phyloP scores from a whole-genome alignment of 2,888 invertebrate genomes.

The Ametastegia equiseti region DNA sequence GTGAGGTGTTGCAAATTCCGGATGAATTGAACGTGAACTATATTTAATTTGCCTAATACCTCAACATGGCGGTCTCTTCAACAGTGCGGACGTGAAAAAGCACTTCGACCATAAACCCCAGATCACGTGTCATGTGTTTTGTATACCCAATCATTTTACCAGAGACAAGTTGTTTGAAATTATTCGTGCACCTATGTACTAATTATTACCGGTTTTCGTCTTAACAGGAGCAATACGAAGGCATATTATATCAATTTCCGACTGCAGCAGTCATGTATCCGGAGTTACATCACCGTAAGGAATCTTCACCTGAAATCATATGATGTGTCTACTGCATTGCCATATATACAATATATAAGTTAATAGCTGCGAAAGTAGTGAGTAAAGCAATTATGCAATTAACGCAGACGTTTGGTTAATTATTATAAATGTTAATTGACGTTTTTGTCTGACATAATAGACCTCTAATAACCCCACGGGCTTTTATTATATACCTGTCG shows the following conservation, averaged over 20 bases:
- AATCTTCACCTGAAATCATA: neutral
- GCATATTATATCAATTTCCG: neutral
- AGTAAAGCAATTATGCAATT: neutral
- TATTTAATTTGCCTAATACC: no score
- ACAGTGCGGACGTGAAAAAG: no score
- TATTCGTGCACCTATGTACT: neutral
- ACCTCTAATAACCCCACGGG: neutral
- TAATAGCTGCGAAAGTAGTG: neutral
- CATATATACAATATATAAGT: no score
- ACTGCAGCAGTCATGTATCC: neutral
- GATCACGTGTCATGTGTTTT: neutral
- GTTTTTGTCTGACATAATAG: neutral
- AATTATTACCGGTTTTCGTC: neutral
- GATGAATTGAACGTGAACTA: no score
- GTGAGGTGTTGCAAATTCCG: no score
- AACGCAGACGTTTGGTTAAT: slow-evolving; percentile 9
- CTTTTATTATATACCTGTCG: neutral
- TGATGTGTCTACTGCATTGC: neutral
- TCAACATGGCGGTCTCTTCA: no score
- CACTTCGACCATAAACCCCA: neutral
- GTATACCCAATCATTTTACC: no score
- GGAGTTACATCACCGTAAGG: neutral
- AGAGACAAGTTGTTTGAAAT: neutral
- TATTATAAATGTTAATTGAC: neutral
- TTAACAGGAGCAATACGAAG: neutral